Conservation (phyloP, 2,113 vertebrate species). For the Pachycephala philippinensis region DNA sequence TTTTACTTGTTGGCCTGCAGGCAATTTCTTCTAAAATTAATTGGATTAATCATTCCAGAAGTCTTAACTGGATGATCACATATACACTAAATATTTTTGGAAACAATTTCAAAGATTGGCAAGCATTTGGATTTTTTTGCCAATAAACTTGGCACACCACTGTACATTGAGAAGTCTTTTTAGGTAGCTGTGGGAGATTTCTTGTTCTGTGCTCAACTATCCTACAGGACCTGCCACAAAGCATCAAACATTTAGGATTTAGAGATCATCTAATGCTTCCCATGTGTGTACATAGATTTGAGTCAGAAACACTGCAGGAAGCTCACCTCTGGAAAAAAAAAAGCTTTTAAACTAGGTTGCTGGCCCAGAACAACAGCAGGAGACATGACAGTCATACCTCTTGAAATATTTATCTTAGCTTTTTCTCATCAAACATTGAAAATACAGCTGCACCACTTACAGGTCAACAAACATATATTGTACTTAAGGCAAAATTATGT, state of each 20-base stretch:
- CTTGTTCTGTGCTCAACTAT: not conserved
- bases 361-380: not conserved
- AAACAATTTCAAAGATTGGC: not conserved
- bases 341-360: not conserved
- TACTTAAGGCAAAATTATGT: not conserved
- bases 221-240: not conserved
- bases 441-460: not conserved
- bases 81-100: not conserved
- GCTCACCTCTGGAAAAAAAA: not conserved
- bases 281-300: not conserved
- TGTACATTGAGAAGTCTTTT: not conserved
- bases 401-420: conserved; percentile 28
- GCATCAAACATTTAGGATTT: not conserved
- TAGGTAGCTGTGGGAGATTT: not conserved
- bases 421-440: not conserved
- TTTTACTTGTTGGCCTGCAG: not conserved
- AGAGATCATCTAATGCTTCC: not conserved
- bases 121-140: not conserved
- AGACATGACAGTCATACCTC: not conserved
- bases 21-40: not conserved
- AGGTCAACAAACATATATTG: not conserved
- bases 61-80: not conserved
- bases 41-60: not conserved
- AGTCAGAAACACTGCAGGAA: not conserved
- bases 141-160: not conserved